Evolutionary conservation across 2,888 invertebrate genomes (phyloP), one percentile per base, ranked within the genome.

Genomic region (Epirrhoe tristata): DNA sequence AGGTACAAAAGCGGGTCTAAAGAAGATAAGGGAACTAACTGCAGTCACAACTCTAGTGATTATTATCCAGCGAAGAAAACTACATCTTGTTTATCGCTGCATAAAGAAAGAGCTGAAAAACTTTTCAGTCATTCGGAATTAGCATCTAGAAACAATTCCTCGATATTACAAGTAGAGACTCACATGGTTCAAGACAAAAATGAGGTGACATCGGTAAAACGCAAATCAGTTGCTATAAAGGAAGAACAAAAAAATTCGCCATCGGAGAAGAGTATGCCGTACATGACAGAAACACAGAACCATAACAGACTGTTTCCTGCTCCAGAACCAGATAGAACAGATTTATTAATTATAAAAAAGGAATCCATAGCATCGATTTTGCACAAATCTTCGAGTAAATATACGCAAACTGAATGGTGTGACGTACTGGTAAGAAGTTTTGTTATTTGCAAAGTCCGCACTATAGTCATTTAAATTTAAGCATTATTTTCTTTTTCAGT

Each of bases 381-480:
- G 56, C 64, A 58, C 59, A 66, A 51, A 66, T 68, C 8, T 34
- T 36, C 59, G 54, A 78, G 83, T 66, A 70, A 68, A 1, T 65
- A 62, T 56, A 81, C 87, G 2, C 91, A 91, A 75, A 91, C 90
- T 5, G 84, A 84, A 4, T 89, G 87, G 88, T 80, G 78, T 66
- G 77, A 81, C 70, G 55, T 85, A 51, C 67, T 90, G 79, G 91
- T 92, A 81, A 82, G 83, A 51, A 63, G 6, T 53, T 55, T 10
- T 43, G 39, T 43, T 43, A 12, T 5, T 43, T 43, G 12, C 0
- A 43, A 43, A 43, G 39, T 43, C 12, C 12, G 12, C 10, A 43
- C 39, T 12, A 2, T 12, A 43, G 12, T 10, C 39, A 43, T 1
- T 43, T 43, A 1, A 43, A 12, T 12, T 12, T 12, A 43, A 0